phyloP scores from a whole-genome alignment of 2,113 vertebrate genomes.

The Zosterops pallidus region DNA sequence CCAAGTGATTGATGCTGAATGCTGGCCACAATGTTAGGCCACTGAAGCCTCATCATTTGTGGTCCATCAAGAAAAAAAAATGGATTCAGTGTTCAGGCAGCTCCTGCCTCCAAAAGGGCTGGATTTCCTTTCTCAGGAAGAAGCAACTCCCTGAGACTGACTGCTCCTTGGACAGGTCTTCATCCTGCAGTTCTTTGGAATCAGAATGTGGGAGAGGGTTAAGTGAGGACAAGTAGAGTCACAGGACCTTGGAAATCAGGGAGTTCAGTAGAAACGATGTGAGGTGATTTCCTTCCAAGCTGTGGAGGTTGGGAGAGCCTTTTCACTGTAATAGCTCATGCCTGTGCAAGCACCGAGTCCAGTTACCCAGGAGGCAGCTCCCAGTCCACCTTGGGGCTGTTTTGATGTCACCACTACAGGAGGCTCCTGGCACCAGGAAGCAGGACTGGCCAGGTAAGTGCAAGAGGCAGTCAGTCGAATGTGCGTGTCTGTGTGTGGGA shows the following conservation, averaged over 20 bases:
- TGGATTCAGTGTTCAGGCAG: background rate
- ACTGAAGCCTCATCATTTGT: background rate
- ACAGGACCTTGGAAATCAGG: background rate
- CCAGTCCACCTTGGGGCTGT: constrained; percentile 58
- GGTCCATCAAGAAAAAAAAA: background rate
- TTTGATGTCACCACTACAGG: constrained; percentile 55
- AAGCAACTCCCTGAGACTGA: background rate
- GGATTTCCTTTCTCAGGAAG: background rate
- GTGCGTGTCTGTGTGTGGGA: background rate
- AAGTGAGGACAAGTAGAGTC: background rate
- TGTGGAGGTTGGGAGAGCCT: background rate
- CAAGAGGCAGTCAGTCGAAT: background rate
- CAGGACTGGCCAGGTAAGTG: constrained; percentile 54
- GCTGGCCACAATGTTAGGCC: background rate
- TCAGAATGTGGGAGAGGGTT: background rate
- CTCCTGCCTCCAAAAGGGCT: background rate
- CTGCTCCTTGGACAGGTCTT: background rate
- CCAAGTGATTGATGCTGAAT: background rate
- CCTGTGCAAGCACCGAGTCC: background rate
- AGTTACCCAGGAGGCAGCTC: background rate
- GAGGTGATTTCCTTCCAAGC: background rate
- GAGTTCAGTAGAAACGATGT: background rate
- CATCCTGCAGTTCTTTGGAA: background rate
- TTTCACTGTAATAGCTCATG: background rate
- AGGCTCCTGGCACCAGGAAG: constrained; percentile 27